phyloP scores from a whole-genome alignment of 2,797 vertebrate species.

The Sardinella longiceps region DNA sequence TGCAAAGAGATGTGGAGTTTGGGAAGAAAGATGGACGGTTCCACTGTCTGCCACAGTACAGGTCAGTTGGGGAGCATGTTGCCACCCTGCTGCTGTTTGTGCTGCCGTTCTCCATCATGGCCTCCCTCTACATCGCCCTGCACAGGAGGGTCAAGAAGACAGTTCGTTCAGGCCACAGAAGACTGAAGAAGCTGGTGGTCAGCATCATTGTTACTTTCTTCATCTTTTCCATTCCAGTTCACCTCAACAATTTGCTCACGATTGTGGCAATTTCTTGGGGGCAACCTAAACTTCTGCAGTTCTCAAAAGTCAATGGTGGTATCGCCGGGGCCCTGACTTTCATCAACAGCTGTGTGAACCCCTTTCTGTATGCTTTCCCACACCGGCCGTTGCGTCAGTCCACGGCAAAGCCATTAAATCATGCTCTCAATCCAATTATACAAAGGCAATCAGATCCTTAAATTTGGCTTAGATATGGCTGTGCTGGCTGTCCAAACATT shows the following conservation, averaged over 20 bases:
- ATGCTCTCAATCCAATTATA: no score
- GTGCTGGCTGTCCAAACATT: no score
- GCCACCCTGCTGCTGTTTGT: background rate
- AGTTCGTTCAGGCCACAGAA: conserved; percentile 6
- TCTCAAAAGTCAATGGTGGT: background rate
- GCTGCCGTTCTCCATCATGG: no score
- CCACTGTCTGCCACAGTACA: conserved; percentile 19
- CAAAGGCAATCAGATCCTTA: no score
- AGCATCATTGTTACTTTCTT: conserved; percentile 46
- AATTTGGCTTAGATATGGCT: no score
- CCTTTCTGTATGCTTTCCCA: conserved; percentile 49
- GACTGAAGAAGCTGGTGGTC: conserved; percentile 40
- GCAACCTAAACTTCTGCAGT: background rate
- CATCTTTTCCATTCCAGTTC: conserved; percentile 45
- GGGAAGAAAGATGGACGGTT: background rate
- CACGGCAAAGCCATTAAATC: background rate
- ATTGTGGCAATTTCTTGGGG: background rate
- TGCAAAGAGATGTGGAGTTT: background rate
- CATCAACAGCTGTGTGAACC: conserved; percentile 47
- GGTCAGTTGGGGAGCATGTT: background rate
- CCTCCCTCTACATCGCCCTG: background rate
- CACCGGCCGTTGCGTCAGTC: background rate
- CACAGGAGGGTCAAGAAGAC: background rate
- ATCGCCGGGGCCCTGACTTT: conserved; percentile 34
- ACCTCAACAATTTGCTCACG: conserved; percentile 37